Percentiles rank a stretch among this genome's conserved stretches.
Conservation (phyloP, 2,888 invertebrate species). For the Coecobrya sp. region DNA sequence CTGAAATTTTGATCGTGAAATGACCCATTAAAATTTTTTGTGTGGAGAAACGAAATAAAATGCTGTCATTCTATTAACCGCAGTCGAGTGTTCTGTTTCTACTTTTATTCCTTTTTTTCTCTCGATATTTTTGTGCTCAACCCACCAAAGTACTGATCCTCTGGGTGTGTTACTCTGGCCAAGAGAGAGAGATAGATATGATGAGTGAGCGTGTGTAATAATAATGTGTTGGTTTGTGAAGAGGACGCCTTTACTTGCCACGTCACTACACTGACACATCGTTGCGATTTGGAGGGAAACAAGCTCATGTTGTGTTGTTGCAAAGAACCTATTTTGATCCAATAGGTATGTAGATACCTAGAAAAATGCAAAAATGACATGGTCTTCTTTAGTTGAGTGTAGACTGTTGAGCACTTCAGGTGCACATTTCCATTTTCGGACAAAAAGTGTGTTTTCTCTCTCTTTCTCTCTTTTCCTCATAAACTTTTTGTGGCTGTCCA, state of each 20-base stretch:
- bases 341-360: constrained; percentile 11
- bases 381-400: constrained; percentile 50
- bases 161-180: constrained; percentile 5
- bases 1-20: background rate
- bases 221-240: constrained; percentile 46
- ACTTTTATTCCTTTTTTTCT: background rate
- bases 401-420: constrained; percentile 59
- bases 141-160: too few species aligned
- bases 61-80: background rate
- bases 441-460: constrained; percentile 9
- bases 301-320: constrained; percentile 49
- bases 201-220: constrained; percentile 21
- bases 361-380: background rate
- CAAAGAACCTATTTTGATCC: constrained; percentile 6
- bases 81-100: background rate
- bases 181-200: background rate
- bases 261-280: constrained; percentile 79
- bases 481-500: background rate
- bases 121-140: too few species aligned
- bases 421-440: background rate
- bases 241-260: constrained; percentile 71
- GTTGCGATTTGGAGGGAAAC: constrained; percentile 77
- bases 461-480: background rate
- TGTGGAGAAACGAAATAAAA: background rate
- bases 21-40: background rate